Percentiles rank a stretch among this genome's conserved stretches.
phyloP scores from a whole-genome alignment of 2,797 vertebrate genomes.

The Chrosomus eos region DNA sequence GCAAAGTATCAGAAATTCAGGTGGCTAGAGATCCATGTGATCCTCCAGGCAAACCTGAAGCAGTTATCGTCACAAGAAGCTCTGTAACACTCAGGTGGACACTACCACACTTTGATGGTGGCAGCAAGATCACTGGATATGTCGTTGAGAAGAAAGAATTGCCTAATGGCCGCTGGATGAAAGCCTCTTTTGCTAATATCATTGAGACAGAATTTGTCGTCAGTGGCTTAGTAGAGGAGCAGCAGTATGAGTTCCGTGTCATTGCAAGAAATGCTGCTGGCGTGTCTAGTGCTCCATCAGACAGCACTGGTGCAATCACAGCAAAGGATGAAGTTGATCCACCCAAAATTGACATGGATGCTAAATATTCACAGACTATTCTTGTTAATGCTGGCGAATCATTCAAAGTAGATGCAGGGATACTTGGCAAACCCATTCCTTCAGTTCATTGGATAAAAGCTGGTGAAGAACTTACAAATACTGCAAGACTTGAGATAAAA shows the following conservation, averaged over 20 bases:
- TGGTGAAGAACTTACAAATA: slow-evolving; percentile 83
- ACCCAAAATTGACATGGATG: slow-evolving; percentile 91
- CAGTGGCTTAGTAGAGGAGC: slow-evolving; percentile 91
- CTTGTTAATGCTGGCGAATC: slow-evolving; percentile 92
- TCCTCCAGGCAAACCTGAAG: slow-evolving; percentile 92
- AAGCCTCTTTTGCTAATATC: slow-evolving; percentile 95
- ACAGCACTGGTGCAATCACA: slow-evolving; percentile 94
- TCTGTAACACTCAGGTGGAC: slow-evolving; percentile 94
- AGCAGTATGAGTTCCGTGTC: slow-evolving; percentile 94
- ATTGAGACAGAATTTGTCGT: slow-evolving; percentile 93
- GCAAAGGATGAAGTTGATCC: slow-evolving; percentile 96
- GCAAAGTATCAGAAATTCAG: slow-evolving; percentile 91
- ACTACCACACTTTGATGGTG: slow-evolving; percentile 92
- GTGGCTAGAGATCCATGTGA: slow-evolving; percentile 95
- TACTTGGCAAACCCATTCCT: slow-evolving; percentile 93
- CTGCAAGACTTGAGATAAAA: slow-evolving; percentile 88
- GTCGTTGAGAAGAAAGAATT: slow-evolving; percentile 94
- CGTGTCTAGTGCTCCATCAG: slow-evolving; percentile 90
- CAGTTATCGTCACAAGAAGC: slow-evolving; percentile 92
- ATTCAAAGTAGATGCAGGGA: slow-evolving; percentile 88
- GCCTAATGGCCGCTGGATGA: slow-evolving; percentile 96
- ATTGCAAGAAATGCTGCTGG: slow-evolving; percentile 96
- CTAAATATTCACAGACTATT: slow-evolving; percentile 89
- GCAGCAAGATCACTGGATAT: slow-evolving; percentile 96
- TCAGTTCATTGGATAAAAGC: slow-evolving; percentile 90